Evolutionary conservation across 2,888 invertebrate genomes (phyloP).

Genomic region (Orgyia antiqua): DNA sequence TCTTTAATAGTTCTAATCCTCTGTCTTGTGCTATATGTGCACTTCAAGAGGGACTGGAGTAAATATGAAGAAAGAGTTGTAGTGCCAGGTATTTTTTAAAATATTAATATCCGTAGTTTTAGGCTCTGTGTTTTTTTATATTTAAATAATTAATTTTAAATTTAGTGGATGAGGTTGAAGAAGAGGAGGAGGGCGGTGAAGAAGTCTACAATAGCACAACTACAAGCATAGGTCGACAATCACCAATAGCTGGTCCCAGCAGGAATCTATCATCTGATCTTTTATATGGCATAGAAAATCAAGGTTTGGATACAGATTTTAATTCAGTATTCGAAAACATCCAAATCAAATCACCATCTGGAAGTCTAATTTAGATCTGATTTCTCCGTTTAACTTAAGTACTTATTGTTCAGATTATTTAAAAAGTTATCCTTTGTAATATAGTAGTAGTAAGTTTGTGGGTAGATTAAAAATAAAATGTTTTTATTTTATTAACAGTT

Average conservation of each 20-base stretch:
- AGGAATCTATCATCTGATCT: conserved; percentile 67
- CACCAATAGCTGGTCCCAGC: conserved; percentile 60
- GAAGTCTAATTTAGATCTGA: conserved; percentile 51
- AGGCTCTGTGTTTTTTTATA: no score
- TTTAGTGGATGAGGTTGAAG: conserved; percentile 71
- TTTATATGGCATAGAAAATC: conserved; percentile 77
- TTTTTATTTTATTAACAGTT: no score
- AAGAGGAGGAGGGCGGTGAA: conserved; percentile 62
- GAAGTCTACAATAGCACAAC: conserved; percentile 72
- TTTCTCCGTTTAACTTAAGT: no score
- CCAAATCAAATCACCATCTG: conserved; percentile 70
- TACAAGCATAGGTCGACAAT: conserved; percentile 48
- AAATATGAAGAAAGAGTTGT: conserved; percentile 57
- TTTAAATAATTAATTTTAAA: no score
- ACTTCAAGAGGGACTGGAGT: conserved; percentile 60
- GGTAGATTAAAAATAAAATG: no score
- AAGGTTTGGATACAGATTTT: conserved; percentile 79
- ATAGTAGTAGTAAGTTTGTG: no score
- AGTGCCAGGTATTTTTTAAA: conserved; percentile 46
- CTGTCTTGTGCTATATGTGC: conserved; percentile 62
- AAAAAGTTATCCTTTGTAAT: no score
- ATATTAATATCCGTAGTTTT: no score
- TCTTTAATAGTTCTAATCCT: conserved; percentile 63
- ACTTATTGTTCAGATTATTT: no score
- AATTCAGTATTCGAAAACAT: conserved; percentile 80